Base-by-base conservation (phyloP, 2,888 invertebrate species). In the Liopterus haemorrhoidalis region DNA sequence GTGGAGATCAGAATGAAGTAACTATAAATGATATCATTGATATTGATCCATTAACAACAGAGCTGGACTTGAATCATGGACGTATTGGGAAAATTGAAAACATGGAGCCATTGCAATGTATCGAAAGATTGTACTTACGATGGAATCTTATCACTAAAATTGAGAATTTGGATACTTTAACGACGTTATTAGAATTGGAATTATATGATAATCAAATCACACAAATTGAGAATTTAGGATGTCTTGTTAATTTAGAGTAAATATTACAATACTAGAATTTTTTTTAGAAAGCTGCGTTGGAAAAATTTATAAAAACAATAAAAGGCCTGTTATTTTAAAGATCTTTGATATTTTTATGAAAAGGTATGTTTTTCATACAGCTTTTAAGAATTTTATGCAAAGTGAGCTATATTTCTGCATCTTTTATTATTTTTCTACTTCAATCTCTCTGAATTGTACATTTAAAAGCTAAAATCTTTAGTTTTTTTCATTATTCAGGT, bases 171-270 rank as follows among this genome's bases (percentile, higher is more conserved):
- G 68, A 78, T 36, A 81, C 79, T 1, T 69, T 96, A 14, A 76
- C 74, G 2, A 85, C 84, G 0, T 72, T 99, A 8, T 76, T 76
- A 12, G 94, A 96, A 62, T 69, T 99, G 33, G 97, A 99, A 62
- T 70, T 99, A 3, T 95, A 97, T 67, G 99, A 99, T 67, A 99
- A 99, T 71, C 95, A 96, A 71, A 84, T 99, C 38, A 82, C 82
- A 1, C 78, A 81, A 54, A 90, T 99, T 55, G 93, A 94, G 67
- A 93, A 94, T 65, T 72, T 99, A 44, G 86, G 89, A 42, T 66
- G 75, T 8, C 76, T 99, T 8, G 81, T 85, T 2, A 94, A 95
- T 70, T 72, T 99, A 33, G 82, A 92, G 89, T 91, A 74, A 78
- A 85, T 78, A 45, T 28, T 32, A 4, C 74, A 78, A 85, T 78